phyloP scores from a whole-genome alignment of 2,888 invertebrate genomes.

The Dendrolimus pini region DNA sequence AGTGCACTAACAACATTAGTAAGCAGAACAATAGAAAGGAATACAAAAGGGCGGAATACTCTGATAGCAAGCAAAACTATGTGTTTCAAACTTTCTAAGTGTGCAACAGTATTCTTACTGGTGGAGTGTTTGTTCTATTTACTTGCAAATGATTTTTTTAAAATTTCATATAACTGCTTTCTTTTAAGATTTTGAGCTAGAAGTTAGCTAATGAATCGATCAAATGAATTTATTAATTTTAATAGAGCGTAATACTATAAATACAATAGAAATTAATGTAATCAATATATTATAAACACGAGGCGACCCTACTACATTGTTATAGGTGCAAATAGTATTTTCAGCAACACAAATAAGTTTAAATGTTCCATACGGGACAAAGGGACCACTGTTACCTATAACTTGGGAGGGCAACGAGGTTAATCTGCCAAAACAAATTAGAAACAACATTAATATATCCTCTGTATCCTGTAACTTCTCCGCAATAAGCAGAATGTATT shows the following conservation, averaged over 20 bases:
- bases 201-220: too few relatives aligned
- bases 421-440: conserved; percentile 73
- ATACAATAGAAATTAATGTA: too few relatives aligned
- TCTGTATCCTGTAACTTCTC: conserved; percentile 67
- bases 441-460: conserved; percentile 74
- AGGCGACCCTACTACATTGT: too few relatives aligned
- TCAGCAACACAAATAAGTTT: conserved; percentile 20
- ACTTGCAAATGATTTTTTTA: too few relatives aligned
- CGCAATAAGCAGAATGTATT: conserved; percentile 75
- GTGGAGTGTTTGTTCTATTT: too few relatives aligned
- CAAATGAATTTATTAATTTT: too few relatives aligned
- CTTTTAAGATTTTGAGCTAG: too few relatives aligned
- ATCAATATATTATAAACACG: too few relatives aligned
- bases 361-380: conserved; percentile 44
- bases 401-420: conserved; percentile 57
- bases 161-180: too few relatives aligned
- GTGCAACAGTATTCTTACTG: too few relatives aligned
- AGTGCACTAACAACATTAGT: conserved; percentile 76
- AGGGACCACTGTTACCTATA: conserved; percentile 49
- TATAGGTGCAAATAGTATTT: conserved; percentile 7
- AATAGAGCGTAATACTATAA: too few relatives aligned
- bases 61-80: conserved; percentile 20
- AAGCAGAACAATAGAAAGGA: conserved; percentile 62
- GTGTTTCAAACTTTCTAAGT: conserved; percentile 2
- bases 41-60: conserved; percentile 59